These are phyloP conservation scores for Halocaridina rubra DNA, from an alignment of 2,888 invertebrate species.

Conservation along the genomic window DNA sequence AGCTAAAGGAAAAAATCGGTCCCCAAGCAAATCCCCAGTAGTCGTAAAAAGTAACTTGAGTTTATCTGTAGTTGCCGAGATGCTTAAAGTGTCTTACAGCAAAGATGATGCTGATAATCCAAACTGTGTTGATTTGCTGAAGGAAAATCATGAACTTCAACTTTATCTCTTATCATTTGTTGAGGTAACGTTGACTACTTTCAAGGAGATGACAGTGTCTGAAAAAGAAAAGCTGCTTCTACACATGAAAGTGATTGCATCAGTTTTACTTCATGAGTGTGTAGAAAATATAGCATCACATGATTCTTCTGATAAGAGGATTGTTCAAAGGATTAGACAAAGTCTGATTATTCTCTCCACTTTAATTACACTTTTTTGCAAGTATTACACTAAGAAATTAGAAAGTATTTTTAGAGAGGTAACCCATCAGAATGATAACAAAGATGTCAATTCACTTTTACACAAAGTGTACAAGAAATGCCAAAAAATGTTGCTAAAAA, in stretches of 20 bases:
- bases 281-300: not conserved
- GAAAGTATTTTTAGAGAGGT: conserved; percentile 51
- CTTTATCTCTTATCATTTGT: conserved; percentile 41
- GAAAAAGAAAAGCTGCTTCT: conserved; percentile 46
- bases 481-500: conserved; percentile 41
- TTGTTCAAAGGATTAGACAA: conserved; percentile 33
- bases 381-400: conserved; percentile 45
- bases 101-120: not conserved
- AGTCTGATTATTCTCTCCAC: conserved; percentile 33
- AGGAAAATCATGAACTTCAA: conserved; percentile 38
- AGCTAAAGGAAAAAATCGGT: conserved; percentile 20
- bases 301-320: conserved; percentile 37
- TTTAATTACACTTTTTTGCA: conserved; percentile 35
- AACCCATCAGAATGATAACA: conserved; percentile 39
- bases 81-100: conserved; percentile 19
- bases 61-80: conserved; percentile 27
- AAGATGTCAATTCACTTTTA: conserved; percentile 17
- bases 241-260: conserved; percentile 26
- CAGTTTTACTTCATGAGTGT: conserved; percentile 41
- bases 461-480: conserved; percentile 35
- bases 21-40: not conserved
- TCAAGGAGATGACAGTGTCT: conserved; percentile 18
- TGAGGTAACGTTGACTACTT: conserved; percentile 11
- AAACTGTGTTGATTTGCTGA: conserved; percentile 2
- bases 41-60: conserved; percentile 36